These are phyloP conservation scores for Cettia cetti DNA, from an alignment of 2,113 vertebrate species.

Conservation along the genomic window DNA sequence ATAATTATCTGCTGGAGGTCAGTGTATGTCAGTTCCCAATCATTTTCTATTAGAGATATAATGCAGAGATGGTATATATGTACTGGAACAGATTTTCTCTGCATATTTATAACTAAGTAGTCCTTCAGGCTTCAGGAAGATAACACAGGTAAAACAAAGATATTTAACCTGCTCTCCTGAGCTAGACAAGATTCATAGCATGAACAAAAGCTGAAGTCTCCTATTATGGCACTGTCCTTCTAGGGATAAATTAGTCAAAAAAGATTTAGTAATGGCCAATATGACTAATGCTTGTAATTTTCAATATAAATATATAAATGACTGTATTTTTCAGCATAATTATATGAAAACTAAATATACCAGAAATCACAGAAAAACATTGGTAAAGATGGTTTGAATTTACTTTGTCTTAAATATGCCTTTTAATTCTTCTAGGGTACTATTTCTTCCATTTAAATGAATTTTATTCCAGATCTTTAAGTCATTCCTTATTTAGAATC, in stretches of 20 bases:
- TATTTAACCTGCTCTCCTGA: background rate
- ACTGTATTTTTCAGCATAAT: background rate
- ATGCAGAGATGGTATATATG: background rate
- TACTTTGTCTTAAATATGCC: background rate
- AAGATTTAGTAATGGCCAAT: background rate
- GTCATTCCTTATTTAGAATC: background rate
- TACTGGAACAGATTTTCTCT: background rate
- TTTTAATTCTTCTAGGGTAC: background rate
- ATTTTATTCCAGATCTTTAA: background rate
- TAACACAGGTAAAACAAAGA: background rate
- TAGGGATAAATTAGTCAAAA: background rate
- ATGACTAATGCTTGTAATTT: background rate
- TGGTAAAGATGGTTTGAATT: background rate
- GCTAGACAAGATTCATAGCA: background rate
- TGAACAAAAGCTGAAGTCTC: background rate
- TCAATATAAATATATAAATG: background rate
- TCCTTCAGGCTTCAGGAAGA: background rate
- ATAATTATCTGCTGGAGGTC: constrained; percentile 25
- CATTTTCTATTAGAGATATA: constrained; percentile 20
- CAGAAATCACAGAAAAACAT: background rate
- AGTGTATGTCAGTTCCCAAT: background rate
- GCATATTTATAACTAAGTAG: background rate
- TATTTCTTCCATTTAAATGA: background rate
- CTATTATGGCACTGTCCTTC: background rate
- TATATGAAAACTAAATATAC: background rate